Conservation (phyloP, 2,888 invertebrate species). For the Watsonalla cultraria region DNA sequence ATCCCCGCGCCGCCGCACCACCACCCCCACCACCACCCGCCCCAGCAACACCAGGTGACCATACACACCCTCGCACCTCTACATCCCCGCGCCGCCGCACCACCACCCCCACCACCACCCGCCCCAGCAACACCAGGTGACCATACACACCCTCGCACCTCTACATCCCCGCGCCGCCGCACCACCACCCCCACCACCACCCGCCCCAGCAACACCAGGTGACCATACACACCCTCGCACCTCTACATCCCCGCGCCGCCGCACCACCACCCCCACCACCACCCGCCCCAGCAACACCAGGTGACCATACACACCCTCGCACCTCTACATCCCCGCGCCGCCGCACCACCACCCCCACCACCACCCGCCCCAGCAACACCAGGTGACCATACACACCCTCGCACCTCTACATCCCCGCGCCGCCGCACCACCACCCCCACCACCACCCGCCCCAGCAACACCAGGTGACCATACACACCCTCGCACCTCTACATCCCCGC, state of each 20-base stretch:
- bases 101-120: constrained; percentile 48
- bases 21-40: constrained; percentile 40
- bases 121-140: constrained; percentile 3
- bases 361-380: constrained; percentile 3
- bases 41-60: constrained; percentile 5
- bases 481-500: constrained; percentile 86
- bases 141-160: constrained; percentile 3
- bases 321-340: constrained; percentile 86
- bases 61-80: constrained; percentile 72
- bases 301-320: constrained; percentile 36
- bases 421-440: constrained; percentile 2
- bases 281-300: constrained; percentile 5
- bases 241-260: constrained; percentile 87
- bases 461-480: too few relatives aligned
- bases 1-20: constrained; percentile 83
- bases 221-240: constrained; percentile 48
- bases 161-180: not conserved
- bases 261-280: constrained; percentile 56
- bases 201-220: not conserved
- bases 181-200: not conserved
- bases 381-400: constrained; percentile 3
- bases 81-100: constrained; percentile 84
- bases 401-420: not conserved
- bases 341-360: constrained; percentile 66
- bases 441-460: not conserved